These are phyloP conservation scores for Nomada fabriciana DNA, from an alignment of 2,888 invertebrate genomes.

Conservation along the genomic window DNA sequence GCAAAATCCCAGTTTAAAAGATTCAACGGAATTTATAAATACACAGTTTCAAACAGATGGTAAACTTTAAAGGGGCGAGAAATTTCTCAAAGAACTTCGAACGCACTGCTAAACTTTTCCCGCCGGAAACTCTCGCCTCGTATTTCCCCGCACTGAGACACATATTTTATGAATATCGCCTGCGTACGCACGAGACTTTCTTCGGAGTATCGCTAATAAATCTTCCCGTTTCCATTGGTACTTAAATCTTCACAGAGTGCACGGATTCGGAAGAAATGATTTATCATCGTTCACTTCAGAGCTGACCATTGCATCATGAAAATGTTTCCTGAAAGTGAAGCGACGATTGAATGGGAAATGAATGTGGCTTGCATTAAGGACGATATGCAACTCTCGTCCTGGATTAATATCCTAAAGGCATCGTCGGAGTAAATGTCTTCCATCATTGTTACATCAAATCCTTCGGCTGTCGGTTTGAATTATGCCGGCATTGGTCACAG, in stretches of 20 bases:
- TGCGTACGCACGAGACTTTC: conserved; percentile 31
- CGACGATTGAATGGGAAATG: conserved; percentile 71
- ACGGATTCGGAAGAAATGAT: conserved; percentile 39
- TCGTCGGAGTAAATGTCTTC: conserved; percentile 54
- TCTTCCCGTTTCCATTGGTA: conserved; percentile 38
- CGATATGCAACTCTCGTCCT: conserved; percentile 61
- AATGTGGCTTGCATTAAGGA: conserved; percentile 44
- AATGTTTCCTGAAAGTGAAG: conserved; percentile 42
- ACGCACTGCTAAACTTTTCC: not conserved
- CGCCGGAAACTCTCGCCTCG: not conserved
- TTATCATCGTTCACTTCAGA: conserved; percentile 22
- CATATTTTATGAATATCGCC: conserved; percentile 45
- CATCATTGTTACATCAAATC: conserved; percentile 46
- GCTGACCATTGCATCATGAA: conserved; percentile 49
- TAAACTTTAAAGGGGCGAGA: not conserved
- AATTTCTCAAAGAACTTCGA: conserved; percentile 1
- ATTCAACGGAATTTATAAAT: not conserved
- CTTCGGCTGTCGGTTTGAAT: conserved; percentile 33
- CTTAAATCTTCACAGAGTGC: conserved; percentile 35
- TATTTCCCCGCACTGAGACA: not conserved
- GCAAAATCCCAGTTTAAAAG: no score
- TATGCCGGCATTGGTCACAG: not conserved
- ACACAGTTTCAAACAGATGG: not conserved
- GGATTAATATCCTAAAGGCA: conserved; percentile 67
- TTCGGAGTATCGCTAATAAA: conserved; percentile 28